A percentile compares a stretch with the other conserved stretches of the same genome.
Conservation (phyloP, 2,797 vertebrate genomes). For the Siniperca obscura region DNA sequence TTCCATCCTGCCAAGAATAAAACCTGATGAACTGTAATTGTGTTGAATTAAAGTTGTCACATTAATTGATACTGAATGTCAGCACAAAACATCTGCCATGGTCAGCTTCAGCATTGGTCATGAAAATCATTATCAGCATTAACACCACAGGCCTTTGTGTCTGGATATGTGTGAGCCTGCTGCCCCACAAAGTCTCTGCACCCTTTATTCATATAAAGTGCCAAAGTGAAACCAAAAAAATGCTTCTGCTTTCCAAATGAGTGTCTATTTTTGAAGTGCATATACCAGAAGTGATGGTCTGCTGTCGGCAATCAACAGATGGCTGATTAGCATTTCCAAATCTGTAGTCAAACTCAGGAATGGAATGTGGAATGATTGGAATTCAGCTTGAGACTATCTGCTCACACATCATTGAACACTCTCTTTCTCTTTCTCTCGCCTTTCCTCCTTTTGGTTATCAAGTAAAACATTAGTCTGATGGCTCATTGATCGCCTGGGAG, state of each 20-base stretch:
- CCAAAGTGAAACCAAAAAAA: constrained; percentile 51
- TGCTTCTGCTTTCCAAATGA: constrained; percentile 26
- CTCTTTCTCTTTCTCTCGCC: constrained; percentile 18
- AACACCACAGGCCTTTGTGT: background rate
- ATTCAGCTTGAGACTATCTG: constrained; percentile 64
- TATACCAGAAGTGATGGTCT: constrained; percentile 54
- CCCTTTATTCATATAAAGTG: background rate
- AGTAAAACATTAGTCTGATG: constrained; percentile 65
- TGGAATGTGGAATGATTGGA: constrained; percentile 70
- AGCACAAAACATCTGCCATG: constrained; percentile 32
- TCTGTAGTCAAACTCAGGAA: constrained; percentile 72
- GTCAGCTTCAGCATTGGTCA: background rate
- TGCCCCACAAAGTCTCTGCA: background rate
- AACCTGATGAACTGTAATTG: constrained; percentile 42
- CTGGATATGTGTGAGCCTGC: background rate
- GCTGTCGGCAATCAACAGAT: constrained; percentile 69
- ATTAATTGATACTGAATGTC: constrained; percentile 40
- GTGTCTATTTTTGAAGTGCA: constrained; percentile 44
- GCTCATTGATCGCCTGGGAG: constrained; percentile 59
- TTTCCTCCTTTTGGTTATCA: constrained; percentile 56
- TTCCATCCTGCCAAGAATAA: constrained; percentile 28
- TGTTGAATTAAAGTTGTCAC: constrained; percentile 27
- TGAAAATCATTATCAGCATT: constrained; percentile 14
- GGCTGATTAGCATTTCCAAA: constrained; percentile 78
- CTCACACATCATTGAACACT: constrained; percentile 37